A percentile compares a stretch with the other conserved stretches of the same genome.
These are phyloP conservation scores for Osedax frankpressi DNA, from an alignment of 2,888 invertebrate genomes.

Conservation along the genomic window DNA sequence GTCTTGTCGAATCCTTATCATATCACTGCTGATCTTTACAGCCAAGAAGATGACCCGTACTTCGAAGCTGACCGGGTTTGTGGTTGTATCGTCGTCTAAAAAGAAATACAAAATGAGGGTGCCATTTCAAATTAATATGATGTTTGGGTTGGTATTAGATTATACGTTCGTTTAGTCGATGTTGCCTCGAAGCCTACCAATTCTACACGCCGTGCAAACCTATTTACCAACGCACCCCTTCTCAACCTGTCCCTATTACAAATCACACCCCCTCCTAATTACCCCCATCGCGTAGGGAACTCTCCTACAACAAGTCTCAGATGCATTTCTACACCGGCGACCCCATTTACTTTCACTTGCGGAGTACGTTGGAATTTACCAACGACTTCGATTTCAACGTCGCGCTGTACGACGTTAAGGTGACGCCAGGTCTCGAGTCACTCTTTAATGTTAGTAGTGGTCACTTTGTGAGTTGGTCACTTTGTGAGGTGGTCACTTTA, in stretches of 20 bases:
- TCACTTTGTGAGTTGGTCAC: too few relatives aligned
- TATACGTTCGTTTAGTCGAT: too few relatives aligned
- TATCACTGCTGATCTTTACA: too few relatives aligned
- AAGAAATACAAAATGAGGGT: neutral
- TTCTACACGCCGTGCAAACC: too few relatives aligned
- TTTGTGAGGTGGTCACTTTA: too few relatives aligned
- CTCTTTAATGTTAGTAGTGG: neutral
- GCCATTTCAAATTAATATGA: neutral
- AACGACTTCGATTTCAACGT: neutral
- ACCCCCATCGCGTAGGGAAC: neutral
- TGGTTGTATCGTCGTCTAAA: neutral
- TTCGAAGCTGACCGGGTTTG: neutral
- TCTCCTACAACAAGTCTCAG: neutral
- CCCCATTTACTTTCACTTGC: neutral
- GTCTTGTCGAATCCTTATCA: too few relatives aligned
- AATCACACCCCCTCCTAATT: neutral
- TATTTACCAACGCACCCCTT: too few relatives aligned
- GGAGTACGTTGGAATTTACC: neutral
- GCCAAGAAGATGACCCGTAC: neutral
- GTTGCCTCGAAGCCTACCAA: too few relatives aligned
- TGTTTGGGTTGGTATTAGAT: neutral
- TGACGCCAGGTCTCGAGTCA: neutral
- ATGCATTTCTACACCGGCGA: neutral
- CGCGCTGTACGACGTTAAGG: neutral
- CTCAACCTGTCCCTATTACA: too few relatives aligned